phyloP scores from a whole-genome alignment of 2,113 vertebrate species.

The Vombatus ursinus region DNA sequence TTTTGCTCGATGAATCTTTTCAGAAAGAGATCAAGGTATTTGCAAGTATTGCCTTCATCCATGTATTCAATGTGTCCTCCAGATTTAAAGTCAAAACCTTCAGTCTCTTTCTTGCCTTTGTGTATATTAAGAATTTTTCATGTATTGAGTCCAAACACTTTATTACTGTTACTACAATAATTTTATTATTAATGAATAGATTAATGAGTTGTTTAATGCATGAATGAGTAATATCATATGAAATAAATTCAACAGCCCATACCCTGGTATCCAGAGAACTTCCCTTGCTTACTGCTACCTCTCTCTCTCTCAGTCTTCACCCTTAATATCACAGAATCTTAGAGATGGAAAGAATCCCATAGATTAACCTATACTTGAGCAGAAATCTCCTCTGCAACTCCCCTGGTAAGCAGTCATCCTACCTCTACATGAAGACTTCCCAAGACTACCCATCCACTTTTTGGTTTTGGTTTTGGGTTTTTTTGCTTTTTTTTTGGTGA shows the following conservation, averaged over 20 bases:
- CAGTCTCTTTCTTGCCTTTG: background rate
- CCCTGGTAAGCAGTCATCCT: background rate
- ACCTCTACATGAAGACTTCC: background rate
- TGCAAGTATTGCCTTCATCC: background rate
- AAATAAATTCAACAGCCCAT: background rate
- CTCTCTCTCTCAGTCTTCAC: background rate
- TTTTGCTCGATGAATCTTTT: background rate
- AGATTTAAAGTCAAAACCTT: background rate
- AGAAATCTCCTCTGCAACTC: background rate
- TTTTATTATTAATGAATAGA: background rate
- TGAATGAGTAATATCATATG: background rate
- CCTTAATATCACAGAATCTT: background rate
- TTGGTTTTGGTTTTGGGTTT: background rate
- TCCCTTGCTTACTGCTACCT: background rate
- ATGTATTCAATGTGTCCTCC: background rate
- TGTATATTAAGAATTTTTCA: background rate
- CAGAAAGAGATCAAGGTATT: background rate
- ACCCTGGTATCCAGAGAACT: background rate
- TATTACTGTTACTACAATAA: background rate
- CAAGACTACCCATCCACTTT: background rate
- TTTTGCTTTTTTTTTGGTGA: too few species aligned
- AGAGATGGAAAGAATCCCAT: background rate
- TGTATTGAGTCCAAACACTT: background rate
- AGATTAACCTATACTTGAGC: background rate
- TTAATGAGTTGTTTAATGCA: background rate